Conservation (phyloP, 2,797 vertebrate species). For the Agapornis canus region DNA sequence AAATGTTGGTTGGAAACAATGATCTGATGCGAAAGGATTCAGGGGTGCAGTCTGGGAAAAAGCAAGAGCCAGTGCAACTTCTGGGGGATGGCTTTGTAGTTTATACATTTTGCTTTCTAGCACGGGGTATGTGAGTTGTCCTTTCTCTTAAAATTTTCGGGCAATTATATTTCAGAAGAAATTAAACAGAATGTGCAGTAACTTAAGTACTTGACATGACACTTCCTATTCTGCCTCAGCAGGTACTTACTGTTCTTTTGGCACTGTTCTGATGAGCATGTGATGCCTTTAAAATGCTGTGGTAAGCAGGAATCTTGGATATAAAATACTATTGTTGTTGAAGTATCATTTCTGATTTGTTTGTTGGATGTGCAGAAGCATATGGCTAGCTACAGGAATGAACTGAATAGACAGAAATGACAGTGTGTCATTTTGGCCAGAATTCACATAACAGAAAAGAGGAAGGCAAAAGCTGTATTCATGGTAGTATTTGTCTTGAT, state of each 20-base stretch:
- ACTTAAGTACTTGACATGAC: not conserved
- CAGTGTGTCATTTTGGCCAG: not conserved
- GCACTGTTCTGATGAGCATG: not conserved
- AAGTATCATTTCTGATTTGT: not conserved
- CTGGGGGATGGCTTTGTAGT: not conserved
- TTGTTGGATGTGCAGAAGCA: not conserved
- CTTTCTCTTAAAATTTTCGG: not conserved
- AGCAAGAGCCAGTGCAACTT: not conserved
- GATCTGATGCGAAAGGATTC: accelerated
- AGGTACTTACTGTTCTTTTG: not conserved
- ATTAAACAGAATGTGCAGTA: not conserved
- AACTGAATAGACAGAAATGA: not conserved
- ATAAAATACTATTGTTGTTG: not conserved
- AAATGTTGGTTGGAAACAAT: not conserved
- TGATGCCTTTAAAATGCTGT: not conserved
- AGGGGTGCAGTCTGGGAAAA: not conserved
- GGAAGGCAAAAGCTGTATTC: not conserved
- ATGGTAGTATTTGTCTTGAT: not conserved
- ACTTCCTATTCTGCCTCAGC: not conserved
- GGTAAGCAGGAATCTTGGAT: not conserved
- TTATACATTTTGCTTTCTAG: not conserved
- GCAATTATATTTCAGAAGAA: not conserved
- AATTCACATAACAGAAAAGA: not conserved
- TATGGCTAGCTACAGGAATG: not conserved
- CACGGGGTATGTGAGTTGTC: not conserved